A percentile compares a stretch with the other conserved stretches of the same genome.
These are phyloP conservation scores for Drepana arcuata DNA, from an alignment of 1,140 invertebrate species.

Conservation along the genomic window DNA sequence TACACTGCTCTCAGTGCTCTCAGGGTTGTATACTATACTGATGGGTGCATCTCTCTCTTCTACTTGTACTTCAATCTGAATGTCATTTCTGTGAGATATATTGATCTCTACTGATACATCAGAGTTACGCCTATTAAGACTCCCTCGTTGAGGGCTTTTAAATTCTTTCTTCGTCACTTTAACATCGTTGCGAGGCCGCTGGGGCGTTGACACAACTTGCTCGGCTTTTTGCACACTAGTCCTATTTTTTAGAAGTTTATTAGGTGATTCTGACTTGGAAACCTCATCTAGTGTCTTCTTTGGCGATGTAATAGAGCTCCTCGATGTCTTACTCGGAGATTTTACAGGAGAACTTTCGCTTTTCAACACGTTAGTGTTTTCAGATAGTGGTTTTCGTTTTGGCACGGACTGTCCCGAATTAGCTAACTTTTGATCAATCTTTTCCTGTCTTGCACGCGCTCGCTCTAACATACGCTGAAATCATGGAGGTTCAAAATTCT, in stretches of 20 bases:
- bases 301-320: slow-evolving; percentile 34
- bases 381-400: slow-evolving; percentile 51
- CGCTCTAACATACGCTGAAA: slow-evolving; percentile 68
- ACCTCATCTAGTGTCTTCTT: slow-evolving; percentile 27
- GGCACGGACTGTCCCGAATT: slow-evolving; percentile 53
- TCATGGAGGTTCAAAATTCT: slow-evolving; percentile 6
- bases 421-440: slow-evolving; percentile 65
- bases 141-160: slow-evolving; percentile 38
- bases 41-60: slow-evolving; percentile 63
- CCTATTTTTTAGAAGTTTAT: slow-evolving; percentile 20
- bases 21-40: slow-evolving; percentile 37
- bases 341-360: slow-evolving; percentile 28
- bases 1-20: slow-evolving; percentile 31
- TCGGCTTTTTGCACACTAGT: slow-evolving; percentile 31
- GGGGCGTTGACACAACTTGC: slow-evolving; percentile 10
- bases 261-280: slow-evolving; percentile 20
- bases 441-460: slow-evolving; percentile 62
- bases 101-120: slow-evolving; percentile 68
- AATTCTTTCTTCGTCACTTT: slow-evolving; percentile 55
- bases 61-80: slow-evolving; percentile 66
- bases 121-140: slow-evolving; percentile 40
- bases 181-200: slow-evolving; percentile 35
- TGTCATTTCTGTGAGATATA: slow-evolving; percentile 65
- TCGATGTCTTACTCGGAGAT: slow-evolving; percentile 32
- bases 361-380: slow-evolving; percentile 44